A percentile compares a stretch with the other conserved stretches of the same genome.
Evolutionary conservation across 2,888 invertebrate genomes (phyloP).

Genomic region (Anoplius nigerrimus): DNA sequence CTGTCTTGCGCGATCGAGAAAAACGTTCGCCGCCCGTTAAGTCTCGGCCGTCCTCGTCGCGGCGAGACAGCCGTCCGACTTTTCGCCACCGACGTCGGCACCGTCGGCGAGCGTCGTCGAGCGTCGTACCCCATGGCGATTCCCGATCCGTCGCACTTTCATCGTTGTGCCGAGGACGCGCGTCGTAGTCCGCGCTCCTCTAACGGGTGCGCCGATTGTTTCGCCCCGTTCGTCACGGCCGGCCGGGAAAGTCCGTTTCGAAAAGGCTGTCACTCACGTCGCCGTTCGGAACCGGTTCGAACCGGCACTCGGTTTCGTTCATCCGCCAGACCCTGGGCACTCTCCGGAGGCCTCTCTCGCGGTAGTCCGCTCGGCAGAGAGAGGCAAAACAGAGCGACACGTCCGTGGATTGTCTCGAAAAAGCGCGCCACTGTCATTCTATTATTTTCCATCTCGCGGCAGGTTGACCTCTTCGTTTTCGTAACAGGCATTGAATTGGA

Average conservation of each 20-base stretch:
- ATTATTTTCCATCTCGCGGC: no score
- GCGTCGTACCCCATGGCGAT: background rate
- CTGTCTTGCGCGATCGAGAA: no score
- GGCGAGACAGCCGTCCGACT: no score
- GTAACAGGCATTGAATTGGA: no score
- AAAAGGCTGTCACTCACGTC: conserved; percentile 55
- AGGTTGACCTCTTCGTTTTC: no score
- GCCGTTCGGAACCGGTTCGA: conserved; percentile 53
- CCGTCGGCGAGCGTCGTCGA: background rate
- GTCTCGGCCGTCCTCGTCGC: no score
- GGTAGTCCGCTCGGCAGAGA: no score
- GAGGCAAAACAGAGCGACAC: no score
- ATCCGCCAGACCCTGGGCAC: no score
- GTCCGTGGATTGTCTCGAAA: background rate
- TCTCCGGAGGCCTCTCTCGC: no score
- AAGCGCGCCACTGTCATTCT: no score
- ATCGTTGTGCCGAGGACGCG: conserved; percentile 1
- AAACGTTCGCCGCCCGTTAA: no score
- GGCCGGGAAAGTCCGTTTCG: conserved; percentile 44
- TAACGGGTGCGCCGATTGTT: conserved; percentile 37
- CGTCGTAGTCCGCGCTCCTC: conserved; percentile 10
- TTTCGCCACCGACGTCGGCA: background rate
- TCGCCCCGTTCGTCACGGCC: conserved; percentile 33
- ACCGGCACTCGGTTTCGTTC: conserved; percentile 41
- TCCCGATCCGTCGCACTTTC: background rate